phyloP scores from a whole-genome alignment of 2,797 vertebrate genomes.

The Neopelma chrysocephalum region DNA sequence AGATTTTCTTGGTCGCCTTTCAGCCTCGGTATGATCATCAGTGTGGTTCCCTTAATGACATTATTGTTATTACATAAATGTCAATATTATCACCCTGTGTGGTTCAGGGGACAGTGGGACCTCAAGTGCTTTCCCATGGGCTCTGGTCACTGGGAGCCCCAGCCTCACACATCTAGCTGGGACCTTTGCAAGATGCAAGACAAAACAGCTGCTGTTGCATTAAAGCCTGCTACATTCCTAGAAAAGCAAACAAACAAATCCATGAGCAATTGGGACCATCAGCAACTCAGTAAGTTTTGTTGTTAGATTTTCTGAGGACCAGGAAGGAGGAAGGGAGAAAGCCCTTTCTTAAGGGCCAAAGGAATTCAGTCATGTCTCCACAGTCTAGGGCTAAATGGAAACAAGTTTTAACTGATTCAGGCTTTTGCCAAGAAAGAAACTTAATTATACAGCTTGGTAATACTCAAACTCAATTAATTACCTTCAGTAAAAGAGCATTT shows the following conservation, averaged over 20 bases:
- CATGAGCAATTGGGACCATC: background rate
- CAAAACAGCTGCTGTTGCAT: background rate
- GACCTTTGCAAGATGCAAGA: background rate
- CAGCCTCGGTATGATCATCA: background rate
- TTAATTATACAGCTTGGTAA: background rate
- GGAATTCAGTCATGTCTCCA: background rate
- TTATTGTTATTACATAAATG: fast-evolving
- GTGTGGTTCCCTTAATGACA: background rate
- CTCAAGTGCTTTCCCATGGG: background rate
- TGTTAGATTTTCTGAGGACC: background rate
- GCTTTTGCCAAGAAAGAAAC: background rate
- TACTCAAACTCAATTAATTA: background rate
- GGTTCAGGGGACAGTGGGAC: background rate
- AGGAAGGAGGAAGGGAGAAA: background rate
- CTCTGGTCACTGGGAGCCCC: background rate
- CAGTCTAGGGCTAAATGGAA: background rate
- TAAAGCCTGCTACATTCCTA: background rate
- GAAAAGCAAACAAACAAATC: background rate
- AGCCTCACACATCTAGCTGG: fast-evolving
- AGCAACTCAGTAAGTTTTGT: background rate
- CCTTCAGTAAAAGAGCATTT: background rate
- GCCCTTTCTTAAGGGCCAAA: fast-evolving
- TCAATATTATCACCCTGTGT: fast-evolving
- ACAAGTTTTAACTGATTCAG: background rate
- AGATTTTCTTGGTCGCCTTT: background rate